Percentiles rank a stretch among this genome's conserved stretches.
phyloP scores from a whole-genome alignment of 2,797 vertebrate genomes.

The Nothura maculosa region DNA sequence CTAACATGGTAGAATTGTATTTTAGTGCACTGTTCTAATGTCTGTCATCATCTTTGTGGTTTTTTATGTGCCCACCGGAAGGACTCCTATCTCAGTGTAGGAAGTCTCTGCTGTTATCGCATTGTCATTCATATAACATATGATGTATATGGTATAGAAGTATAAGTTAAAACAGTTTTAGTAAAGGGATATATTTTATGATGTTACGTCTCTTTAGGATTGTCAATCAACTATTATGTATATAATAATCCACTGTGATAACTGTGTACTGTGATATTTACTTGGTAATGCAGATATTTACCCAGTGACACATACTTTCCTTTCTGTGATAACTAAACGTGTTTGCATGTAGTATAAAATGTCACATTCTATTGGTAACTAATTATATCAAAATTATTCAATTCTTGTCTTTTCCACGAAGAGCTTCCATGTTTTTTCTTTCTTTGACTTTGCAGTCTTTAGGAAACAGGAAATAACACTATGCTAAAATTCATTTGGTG shows the following conservation, averaged over 20 bases:
- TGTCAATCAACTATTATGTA: background rate
- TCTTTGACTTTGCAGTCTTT: background rate
- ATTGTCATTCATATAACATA: background rate
- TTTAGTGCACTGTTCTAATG: background rate
- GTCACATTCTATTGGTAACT: background rate
- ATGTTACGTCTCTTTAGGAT: background rate
- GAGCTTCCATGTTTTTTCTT: background rate
- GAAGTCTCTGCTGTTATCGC: background rate
- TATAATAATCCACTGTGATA: background rate
- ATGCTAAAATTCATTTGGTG: background rate
- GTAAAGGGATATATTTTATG: background rate
- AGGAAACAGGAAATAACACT: rapidly evolving
- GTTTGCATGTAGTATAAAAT: background rate
- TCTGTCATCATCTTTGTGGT: background rate
- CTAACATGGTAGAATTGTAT: background rate
- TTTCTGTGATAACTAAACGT: background rate
- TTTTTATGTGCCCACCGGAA: background rate
- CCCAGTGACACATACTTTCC: background rate
- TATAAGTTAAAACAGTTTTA: background rate
- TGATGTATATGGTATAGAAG: background rate
- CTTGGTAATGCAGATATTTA: background rate
- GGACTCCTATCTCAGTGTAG: background rate
- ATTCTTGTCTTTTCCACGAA: background rate
- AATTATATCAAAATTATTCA: background rate
- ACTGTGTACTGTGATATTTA: background rate